Base-by-base conservation (phyloP, 2,797 vertebrate species). In the Eulemur rubriventer region DNA sequence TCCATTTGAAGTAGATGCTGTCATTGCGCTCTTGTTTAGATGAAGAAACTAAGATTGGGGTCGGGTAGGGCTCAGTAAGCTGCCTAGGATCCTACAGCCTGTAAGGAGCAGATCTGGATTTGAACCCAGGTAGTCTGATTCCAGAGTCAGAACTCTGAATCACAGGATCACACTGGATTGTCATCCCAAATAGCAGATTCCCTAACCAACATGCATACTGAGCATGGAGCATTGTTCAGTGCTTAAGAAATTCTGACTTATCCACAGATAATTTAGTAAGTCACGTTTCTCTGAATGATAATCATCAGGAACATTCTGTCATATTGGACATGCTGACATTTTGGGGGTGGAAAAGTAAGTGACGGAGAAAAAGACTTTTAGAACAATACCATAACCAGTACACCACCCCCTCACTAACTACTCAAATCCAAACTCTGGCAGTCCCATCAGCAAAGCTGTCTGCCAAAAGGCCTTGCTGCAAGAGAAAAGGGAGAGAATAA, bases 351-450 rank as follows among this genome's bases (percentile, higher is more conserved):
- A 96, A 97, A 98, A 89, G 80, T 73, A 96, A 93, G 94, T 85
- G 43, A 89, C 96, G 90, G 93, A 73, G 78, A 72, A 97, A 94
- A 95, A 94, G 96, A 92, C 65, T 97, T 96, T 70, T 38, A 93
- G 97, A 98, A 97, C 96, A 97, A 96, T 97, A 91, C 81, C 93
- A 59, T 73, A 85, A 95, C 94, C 91, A 94, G 93, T 55, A 94
- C 59, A 96, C 95, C 98, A 92, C 97, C 95, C 92, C 96, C 97
- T 96, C 96, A 90, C 75, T 59, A n/a, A 91, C 92, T 61, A 75
- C 95, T 96, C 93, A 69, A 18, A 96, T 93, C 84, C 93, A 96
- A 93, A 96, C 96, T 78, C 95, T 83, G 80, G 93, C 95, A 95
- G 81, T 65, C 65, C 94, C 63, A 4, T 67, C 82, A 61, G 72